A percentile compares a stretch with the other conserved stretches of the same genome.
These are phyloP conservation scores for Melitaea cinxia DNA, from an alignment of 1,140 invertebrate genomes.

Conservation along the genomic window DNA sequence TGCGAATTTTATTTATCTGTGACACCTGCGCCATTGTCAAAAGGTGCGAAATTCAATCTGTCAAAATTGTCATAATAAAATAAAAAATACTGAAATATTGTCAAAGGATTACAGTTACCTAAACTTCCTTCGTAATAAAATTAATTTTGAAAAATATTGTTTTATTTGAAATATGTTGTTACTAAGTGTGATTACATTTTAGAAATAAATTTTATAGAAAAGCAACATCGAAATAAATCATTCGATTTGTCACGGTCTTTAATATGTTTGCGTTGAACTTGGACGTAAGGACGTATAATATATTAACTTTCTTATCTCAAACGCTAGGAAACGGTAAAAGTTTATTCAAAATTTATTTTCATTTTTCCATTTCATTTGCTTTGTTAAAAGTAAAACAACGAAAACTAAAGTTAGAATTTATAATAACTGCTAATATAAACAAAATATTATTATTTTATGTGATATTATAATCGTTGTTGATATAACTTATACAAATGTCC, in stretches of 20 bases:
- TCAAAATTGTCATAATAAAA: slow-evolving; percentile 26
- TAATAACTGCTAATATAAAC: too few species aligned
- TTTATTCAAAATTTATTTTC: not conserved
- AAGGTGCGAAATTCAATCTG: slow-evolving; percentile 34
- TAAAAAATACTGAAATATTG: slow-evolving; percentile 14
- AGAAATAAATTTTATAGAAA: slow-evolving; percentile 1
- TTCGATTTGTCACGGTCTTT: slow-evolving; percentile 7
- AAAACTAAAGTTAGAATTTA: too few species aligned
- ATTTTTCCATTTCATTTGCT: not conserved
- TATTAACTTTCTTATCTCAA: slow-evolving; percentile 6
- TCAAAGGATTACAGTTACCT: not conserved
- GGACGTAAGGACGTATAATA: not conserved
- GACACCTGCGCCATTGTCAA: slow-evolving; percentile 27
- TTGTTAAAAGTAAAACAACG: too few species aligned
- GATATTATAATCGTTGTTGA: too few species aligned
- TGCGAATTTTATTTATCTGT: slow-evolving; percentile 8
- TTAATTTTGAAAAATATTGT: not conserved
- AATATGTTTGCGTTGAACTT: slow-evolving; percentile 13
- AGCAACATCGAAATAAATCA: slow-evolving; percentile 9
- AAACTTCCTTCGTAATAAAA: not conserved
- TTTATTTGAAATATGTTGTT: not conserved
- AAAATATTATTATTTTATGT: too few species aligned
- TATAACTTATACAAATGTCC: too few species aligned
- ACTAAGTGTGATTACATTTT: not conserved
- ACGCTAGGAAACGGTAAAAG: not conserved